Conservation (phyloP, 92 coral and sea anemone genomes). For the Scolanthus callimorphus region DNA sequence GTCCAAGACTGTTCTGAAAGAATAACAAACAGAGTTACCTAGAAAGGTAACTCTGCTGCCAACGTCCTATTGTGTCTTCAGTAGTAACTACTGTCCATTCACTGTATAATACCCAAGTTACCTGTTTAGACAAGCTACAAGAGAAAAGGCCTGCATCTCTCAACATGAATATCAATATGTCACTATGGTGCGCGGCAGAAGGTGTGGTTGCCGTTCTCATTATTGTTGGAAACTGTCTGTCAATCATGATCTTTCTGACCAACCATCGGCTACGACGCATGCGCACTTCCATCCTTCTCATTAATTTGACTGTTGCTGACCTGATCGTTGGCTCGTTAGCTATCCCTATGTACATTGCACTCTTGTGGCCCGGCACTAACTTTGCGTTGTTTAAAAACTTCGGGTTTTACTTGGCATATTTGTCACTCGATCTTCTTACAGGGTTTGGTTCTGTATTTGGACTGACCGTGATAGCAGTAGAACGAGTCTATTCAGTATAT, state of each 20-base stretch:
- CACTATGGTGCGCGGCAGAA: constrained; percentile 35
- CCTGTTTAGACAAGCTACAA: no score
- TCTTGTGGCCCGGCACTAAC: constrained; percentile 36
- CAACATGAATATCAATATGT: neutral
- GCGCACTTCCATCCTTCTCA: constrained; percentile 25
- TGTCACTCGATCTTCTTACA: constrained; percentile 35
- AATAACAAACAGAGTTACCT: no score
- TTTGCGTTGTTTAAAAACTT: constrained; percentile 12
- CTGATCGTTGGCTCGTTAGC: constrained; percentile 23
- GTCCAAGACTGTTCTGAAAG: no score
- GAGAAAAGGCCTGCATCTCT: no score
- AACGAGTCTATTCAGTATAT: constrained; percentile 41
- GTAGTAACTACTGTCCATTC: no score
- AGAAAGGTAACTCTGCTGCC: no score
- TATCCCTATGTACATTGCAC: constrained; percentile 35
- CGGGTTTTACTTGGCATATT: constrained; percentile 9
- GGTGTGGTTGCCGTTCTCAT: constrained; percentile 28
- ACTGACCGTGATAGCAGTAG: constrained; percentile 39
- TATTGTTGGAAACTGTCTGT: constrained; percentile 23
- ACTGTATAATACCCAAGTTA: no score
- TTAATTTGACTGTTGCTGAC: constrained; percentile 30
- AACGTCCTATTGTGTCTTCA: no score
- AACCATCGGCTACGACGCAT: constrained; percentile 33
- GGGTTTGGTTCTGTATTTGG: constrained; percentile 58
- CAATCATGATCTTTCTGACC: constrained; percentile 20